A percentile compares a stretch with the other conserved stretches of the same genome.
Conservation (phyloP, 2,797 vertebrate genomes). For the Falco columbarius region DNA sequence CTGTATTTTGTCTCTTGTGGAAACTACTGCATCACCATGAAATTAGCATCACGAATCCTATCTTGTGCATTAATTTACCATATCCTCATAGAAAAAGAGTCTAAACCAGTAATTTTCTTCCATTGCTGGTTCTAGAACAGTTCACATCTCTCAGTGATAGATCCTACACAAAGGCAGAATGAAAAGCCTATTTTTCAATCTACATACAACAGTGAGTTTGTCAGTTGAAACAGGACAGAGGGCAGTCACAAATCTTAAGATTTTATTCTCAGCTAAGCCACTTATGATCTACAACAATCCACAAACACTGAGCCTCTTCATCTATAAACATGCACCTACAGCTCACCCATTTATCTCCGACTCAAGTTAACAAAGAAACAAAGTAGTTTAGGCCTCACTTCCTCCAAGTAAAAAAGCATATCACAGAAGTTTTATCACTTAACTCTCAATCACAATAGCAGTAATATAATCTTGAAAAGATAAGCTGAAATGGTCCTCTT, state of each 20-base stretch:
- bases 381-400: background rate
- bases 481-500: background rate
- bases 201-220: background rate
- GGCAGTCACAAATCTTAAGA: background rate
- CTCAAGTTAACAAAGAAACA: background rate
- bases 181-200: background rate
- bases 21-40: background rate
- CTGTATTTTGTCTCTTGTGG: background rate
- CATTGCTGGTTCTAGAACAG: background rate
- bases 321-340: background rate
- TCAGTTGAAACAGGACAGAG: background rate
- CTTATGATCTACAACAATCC: background rate
- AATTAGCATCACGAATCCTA: background rate
- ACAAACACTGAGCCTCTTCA: background rate
- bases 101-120: background rate
- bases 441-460: background rate
- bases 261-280: background rate
- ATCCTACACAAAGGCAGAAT: background rate
- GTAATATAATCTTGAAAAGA: background rate
- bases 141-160: background rate
- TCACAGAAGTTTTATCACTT: background rate
- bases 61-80: background rate
- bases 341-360: background rate
- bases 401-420: background rate
- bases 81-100: background rate